These are phyloP conservation scores for Mimas tiliae DNA, from an alignment of 2,888 invertebrate species.

Conservation along the genomic window DNA sequence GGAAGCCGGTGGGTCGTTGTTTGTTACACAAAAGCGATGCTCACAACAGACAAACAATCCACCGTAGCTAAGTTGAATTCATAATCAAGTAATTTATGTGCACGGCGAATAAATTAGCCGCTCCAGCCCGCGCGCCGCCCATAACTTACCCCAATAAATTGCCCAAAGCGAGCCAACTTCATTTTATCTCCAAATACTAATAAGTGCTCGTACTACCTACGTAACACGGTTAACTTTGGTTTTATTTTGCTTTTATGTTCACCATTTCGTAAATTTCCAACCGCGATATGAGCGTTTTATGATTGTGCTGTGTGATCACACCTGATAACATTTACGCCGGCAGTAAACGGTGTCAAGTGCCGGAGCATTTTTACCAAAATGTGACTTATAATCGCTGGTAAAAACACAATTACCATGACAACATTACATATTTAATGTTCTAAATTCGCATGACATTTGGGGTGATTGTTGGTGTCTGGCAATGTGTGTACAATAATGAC, in stretches of 20 bases:
- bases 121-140: conserved; percentile 80
- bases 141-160: conserved; percentile 85
- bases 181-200: conserved; percentile 84
- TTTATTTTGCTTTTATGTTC: conserved; percentile 70
- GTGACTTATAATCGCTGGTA: conserved; percentile 51
- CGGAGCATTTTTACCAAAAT: conserved; percentile 52
- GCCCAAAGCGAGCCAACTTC: conserved; percentile 83
- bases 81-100: conserved; percentile 86
- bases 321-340: conserved; percentile 55
- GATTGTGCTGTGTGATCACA: conserved; percentile 71
- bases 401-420: conserved; percentile 52
- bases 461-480: conserved; percentile 11
- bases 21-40: conserved; percentile 78
- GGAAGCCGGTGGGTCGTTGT: conserved; percentile 69
- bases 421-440: conserved; percentile 48
- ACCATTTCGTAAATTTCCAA: conserved; percentile 60
- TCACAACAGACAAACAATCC: conserved; percentile 82
- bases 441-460: conserved; percentile 40
- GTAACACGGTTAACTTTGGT: conserved; percentile 59
- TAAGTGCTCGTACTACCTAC: conserved; percentile 77
- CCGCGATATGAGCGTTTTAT: conserved; percentile 75
- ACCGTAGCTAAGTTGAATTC: conserved; percentile 83
- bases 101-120: conserved; percentile 85
- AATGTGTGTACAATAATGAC: background rate
- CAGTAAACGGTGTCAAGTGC: conserved; percentile 53